phyloP scores from a whole-genome alignment of 2,113 vertebrate species.

The Epinephelus lanceolatus region DNA sequence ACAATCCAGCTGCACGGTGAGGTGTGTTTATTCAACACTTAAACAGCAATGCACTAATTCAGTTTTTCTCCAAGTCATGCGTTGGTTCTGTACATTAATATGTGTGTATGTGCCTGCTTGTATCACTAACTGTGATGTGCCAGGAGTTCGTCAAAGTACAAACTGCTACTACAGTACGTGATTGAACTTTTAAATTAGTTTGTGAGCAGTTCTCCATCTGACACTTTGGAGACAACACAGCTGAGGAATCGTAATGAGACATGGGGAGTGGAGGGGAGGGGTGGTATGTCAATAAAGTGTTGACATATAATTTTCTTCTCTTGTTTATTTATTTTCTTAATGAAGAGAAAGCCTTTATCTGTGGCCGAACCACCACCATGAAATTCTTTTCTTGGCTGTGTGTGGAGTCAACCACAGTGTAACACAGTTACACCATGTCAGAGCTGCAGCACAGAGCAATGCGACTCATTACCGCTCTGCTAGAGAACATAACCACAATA shows the following conservation, averaged over 20 bases:
- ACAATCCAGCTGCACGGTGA: constrained; percentile 42
- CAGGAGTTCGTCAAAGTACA: constrained; percentile 61
- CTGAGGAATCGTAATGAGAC: constrained; percentile 65
- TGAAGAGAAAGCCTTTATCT: constrained; percentile 71
- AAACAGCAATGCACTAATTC: constrained; percentile 34
- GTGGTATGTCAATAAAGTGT: constrained; percentile 67
- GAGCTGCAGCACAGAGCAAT: constrained; percentile 47
- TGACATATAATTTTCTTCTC: constrained; percentile 55
- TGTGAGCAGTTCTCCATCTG: constrained; percentile 57
- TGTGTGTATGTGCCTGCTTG: constrained; percentile 14
- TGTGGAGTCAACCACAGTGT: constrained; percentile 45
- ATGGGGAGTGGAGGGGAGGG: neutral
- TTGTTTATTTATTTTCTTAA: constrained; percentile 68
- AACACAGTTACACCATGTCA: constrained; percentile 52
- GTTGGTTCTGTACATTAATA: constrained; percentile 12
- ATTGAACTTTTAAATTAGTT: constrained; percentile 71
- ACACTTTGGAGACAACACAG: constrained; percentile 57
- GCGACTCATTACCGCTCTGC: constrained; percentile 56
- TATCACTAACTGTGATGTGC: constrained; percentile 31
- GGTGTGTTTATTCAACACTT: constrained; percentile 41
- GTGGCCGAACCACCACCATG: constrained; percentile 61
- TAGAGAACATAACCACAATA: constrained; percentile 56
- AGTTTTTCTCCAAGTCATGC: neutral
- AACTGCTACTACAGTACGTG: constrained; percentile 42
- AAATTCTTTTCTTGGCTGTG: constrained; percentile 61